These are phyloP conservation scores for Lasiommata megera DNA, from an alignment of 2,888 invertebrate species.

Conservation along the genomic window DNA sequence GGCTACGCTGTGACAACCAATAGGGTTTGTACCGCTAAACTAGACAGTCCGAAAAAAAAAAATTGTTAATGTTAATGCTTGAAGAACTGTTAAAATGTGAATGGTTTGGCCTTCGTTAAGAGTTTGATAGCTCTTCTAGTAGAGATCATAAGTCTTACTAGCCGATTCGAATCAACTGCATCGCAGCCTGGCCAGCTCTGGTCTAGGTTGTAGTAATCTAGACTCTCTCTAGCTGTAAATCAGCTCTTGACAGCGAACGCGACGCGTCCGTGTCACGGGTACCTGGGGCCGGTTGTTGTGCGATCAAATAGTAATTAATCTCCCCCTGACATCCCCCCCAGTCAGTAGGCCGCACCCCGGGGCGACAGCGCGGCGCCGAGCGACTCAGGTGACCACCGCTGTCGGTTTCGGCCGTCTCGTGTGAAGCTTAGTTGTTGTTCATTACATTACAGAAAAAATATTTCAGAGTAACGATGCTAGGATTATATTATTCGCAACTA, in stretches of 20 bases:
- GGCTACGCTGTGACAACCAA: no score
- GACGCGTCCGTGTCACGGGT: conserved; percentile 43
- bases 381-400: conserved; percentile 55
- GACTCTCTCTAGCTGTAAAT: conserved; percentile 45
- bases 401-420: not conserved
- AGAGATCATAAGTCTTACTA: no score
- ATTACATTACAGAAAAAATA: no score
- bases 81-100: no score
- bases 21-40: no score
- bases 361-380: conserved; percentile 55
- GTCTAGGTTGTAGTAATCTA: not conserved
- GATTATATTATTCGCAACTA: no score
- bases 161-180: not conserved
- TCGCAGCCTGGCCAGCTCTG: not conserved
- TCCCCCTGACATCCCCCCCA: conserved; percentile 32
- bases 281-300: conserved; percentile 57
- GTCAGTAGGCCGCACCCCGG: conserved; percentile 27
- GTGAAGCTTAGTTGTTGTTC: not conserved
- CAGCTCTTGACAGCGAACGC: conserved; percentile 43
- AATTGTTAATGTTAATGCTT: no score
- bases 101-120: no score
- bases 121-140: no score
- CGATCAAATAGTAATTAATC: conserved; percentile 76
- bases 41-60: no score
- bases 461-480: no score